phyloP scores from a whole-genome alignment of 2,888 invertebrate genomes.

The Chloroclystis v-ata region DNA sequence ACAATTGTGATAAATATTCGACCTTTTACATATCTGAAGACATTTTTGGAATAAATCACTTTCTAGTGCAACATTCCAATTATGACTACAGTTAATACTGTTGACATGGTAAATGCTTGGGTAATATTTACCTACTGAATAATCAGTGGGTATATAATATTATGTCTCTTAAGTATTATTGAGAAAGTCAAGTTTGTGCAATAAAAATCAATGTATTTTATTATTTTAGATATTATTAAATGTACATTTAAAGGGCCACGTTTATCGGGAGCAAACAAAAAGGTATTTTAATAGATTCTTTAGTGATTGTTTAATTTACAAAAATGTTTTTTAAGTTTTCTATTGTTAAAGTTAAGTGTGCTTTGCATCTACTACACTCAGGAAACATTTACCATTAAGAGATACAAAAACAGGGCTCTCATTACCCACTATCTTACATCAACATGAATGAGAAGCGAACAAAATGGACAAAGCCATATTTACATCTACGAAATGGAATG shows the following conservation, averaged over 20 bases:
- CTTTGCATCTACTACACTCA: slow-evolving; percentile 30
- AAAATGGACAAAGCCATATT: slow-evolving; percentile 47
- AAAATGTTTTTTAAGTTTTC: background rate
- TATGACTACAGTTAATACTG: slow-evolving; percentile 17
- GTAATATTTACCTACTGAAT: slow-evolving; percentile 7
- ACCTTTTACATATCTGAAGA: slow-evolving; percentile 4
- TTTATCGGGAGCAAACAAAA: too few relatives aligned
- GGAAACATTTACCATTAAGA: slow-evolving; percentile 27
- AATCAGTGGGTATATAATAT: too few relatives aligned
- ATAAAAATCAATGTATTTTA: too few relatives aligned
- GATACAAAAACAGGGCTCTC: slow-evolving; percentile 28
- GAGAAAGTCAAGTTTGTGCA: too few relatives aligned
- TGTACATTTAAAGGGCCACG: too few relatives aligned
- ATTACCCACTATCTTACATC: slow-evolving; percentile 37
- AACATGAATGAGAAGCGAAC: slow-evolving; percentile 37
- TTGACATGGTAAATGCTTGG: slow-evolving; percentile 21
- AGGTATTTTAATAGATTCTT: too few relatives aligned
- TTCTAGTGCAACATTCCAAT: background rate
- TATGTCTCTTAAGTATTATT: too few relatives aligned
- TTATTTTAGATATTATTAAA: too few relatives aligned
- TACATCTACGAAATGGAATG: slow-evolving; percentile 57
- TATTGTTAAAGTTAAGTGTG: slow-evolving; percentile 14
- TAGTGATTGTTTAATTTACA: too few relatives aligned
- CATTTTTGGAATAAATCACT: background rate
- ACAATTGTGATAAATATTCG: slow-evolving; percentile 2